Percentiles rank a stretch among this genome's conserved stretches.
phyloP scores from a whole-genome alignment of 2,888 invertebrate genomes.

The Dichetophora obliterata region DNA sequence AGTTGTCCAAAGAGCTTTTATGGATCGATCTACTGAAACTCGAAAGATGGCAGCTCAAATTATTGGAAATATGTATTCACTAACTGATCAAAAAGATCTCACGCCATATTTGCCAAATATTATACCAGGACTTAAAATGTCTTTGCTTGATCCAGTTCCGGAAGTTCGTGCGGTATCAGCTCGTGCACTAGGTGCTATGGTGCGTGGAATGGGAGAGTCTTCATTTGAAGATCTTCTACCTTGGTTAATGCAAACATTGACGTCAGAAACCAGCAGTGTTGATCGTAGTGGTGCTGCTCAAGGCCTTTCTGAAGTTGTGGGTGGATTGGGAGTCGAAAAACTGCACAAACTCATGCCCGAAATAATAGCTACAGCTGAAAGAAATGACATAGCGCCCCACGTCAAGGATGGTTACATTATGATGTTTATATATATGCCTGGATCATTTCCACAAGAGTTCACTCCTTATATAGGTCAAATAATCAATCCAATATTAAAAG shows the following conservation, averaged over 20 bases:
- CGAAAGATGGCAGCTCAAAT: conserved; percentile 99
- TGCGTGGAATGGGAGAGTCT: conserved; percentile 95
- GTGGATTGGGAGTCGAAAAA: conserved; percentile 94
- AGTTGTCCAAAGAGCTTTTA: conserved; percentile 96
- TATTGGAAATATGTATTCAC: conserved; percentile 99
- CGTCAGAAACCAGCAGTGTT: conserved; percentile 94
- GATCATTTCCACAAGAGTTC: conserved; percentile 95
- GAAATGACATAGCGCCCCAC: conserved; percentile 93
- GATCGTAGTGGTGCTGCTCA: conserved; percentile 97
- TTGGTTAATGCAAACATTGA: conserved; percentile 98
- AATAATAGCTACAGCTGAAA: conserved; percentile 93
- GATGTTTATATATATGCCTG: conserved; percentile 99
- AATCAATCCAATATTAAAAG: conserved; percentile 96
- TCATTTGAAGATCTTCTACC: conserved; percentile 96
- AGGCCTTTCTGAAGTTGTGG: conserved; percentile 97
- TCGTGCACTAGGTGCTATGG: conserved; percentile 97
- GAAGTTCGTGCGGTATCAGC: conserved; percentile 97
- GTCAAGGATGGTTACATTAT: conserved; percentile 99
- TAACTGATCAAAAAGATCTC: conserved; percentile 98
- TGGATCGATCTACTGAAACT: conserved; percentile 97
- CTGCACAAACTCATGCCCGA: conserved; percentile 97
- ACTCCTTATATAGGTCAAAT: conserved; percentile 96
- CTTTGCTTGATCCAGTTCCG: conserved; percentile 96
- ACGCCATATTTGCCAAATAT: conserved; percentile 96
- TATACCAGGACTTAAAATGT: conserved; percentile 95